Percentiles rank a stretch among this genome's conserved stretches.
phyloP scores from a whole-genome alignment of 2,888 invertebrate species.

The Eupithecia insigniata region DNA sequence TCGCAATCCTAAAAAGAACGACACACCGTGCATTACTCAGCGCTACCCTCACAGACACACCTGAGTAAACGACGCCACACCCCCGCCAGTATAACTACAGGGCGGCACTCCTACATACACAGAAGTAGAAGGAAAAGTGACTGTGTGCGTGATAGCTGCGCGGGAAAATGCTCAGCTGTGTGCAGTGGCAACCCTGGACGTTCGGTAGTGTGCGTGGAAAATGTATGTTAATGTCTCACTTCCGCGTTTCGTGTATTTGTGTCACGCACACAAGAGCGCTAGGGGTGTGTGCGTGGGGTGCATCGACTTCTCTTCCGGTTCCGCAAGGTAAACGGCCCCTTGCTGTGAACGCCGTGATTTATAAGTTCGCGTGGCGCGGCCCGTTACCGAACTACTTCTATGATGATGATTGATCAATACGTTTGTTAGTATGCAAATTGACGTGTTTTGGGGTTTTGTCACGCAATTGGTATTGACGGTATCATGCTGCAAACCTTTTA shows the following conservation, averaged over 20 bases:
- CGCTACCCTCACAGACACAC: constrained; percentile 50
- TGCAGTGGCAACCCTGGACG: constrained; percentile 48
- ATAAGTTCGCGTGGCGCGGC: constrained; percentile 77
- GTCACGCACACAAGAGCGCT: constrained; percentile 64
- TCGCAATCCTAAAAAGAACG: constrained; percentile 37
- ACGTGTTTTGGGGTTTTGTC: constrained; percentile 34
- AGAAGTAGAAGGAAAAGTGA: constrained; percentile 54
- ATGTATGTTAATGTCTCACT: constrained; percentile 79
- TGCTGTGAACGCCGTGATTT: constrained; percentile 67
- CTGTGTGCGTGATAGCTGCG: constrained; percentile 17
- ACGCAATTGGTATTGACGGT: constrained; percentile 17
- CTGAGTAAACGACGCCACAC: constrained; percentile 67
- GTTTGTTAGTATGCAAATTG: constrained; percentile 42
- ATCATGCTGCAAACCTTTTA: neutral
- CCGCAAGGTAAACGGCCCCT: constrained; percentile 79
- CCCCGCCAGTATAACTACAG: constrained; percentile 65
- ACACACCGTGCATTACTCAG: constrained; percentile 55
- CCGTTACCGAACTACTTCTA: constrained; percentile 63
- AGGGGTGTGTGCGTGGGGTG: constrained; percentile 70
- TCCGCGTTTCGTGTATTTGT: constrained; percentile 75
- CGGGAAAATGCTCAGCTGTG: constrained; percentile 24
- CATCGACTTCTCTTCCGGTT: constrained; percentile 81
- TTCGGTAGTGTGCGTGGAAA: constrained; percentile 65
- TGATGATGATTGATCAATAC: constrained; percentile 55
- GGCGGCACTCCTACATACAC: constrained; percentile 71